phyloP scores from a whole-genome alignment of 2,113 vertebrate genomes.

The Heterochromis multidens region DNA sequence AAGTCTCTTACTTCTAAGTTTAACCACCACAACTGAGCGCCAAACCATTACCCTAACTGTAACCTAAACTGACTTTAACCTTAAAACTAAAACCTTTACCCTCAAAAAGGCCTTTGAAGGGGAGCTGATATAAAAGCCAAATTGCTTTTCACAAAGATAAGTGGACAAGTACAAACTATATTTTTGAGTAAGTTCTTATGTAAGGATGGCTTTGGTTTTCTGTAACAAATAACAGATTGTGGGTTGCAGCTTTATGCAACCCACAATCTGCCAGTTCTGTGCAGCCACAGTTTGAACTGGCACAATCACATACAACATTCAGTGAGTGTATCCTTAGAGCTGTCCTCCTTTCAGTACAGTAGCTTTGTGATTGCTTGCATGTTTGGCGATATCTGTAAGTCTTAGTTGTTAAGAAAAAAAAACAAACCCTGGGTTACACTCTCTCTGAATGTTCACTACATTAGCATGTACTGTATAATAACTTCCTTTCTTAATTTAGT shows the following conservation, averaged over 20 bases:
- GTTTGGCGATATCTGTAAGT: background rate
- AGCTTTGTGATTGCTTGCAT: background rate
- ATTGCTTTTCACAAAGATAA: background rate
- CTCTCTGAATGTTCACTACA: background rate
- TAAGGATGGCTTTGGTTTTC: background rate
- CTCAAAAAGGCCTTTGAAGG: background rate
- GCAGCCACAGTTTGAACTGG: background rate
- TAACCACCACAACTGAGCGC: background rate
- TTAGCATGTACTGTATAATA: background rate
- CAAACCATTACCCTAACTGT: background rate
- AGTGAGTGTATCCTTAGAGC: background rate
- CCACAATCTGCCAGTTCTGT: background rate
- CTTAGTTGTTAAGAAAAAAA: background rate
- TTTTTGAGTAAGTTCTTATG: background rate
- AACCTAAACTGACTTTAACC: background rate
- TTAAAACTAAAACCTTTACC: background rate
- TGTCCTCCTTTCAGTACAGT: background rate
- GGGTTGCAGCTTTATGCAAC: background rate
- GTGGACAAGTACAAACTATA: background rate
- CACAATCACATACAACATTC: background rate
- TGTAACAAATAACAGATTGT: background rate
- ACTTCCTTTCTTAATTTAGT: background rate
- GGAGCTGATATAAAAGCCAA: background rate
- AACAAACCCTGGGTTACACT: background rate
- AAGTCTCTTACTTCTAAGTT: background rate